Percentiles rank a stretch among this genome's conserved stretches.
These are phyloP conservation scores for Datnioides undecimradiatus DNA, from an alignment of 2,113 vertebrate species.

Conservation along the genomic window DNA sequence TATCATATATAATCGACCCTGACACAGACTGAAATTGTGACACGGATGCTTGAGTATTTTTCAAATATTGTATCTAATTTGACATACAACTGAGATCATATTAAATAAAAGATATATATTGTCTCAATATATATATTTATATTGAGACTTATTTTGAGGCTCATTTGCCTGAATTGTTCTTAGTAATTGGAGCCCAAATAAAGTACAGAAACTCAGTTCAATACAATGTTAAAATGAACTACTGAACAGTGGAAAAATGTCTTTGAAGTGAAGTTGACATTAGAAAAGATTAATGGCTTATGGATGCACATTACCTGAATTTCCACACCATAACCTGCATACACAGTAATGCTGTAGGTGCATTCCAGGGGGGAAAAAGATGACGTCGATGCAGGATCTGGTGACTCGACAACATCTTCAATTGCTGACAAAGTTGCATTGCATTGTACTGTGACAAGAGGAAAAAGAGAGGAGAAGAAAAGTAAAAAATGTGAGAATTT, in stretches of 20 bases:
- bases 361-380: conserved; percentile 87
- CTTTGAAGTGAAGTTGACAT: not conserved
- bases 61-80: not conserved
- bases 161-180: not conserved
- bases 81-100: not conserved
- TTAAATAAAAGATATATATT: not conserved
- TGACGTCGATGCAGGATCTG: conserved; percentile 81
- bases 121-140: too few species aligned
- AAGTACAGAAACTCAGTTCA: not conserved
- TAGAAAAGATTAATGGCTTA: not conserved
- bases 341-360: conserved; percentile 92
- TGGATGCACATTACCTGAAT: conserved; percentile 85
- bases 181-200: not conserved
- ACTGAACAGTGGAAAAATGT: not conserved
- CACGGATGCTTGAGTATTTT: not conserved
- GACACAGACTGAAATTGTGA: not conserved
- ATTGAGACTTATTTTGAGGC: too few species aligned
- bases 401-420: conserved; percentile 91
- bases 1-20: not conserved
- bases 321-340: conserved; percentile 91
- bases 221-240: not conserved
- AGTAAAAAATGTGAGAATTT: not conserved
- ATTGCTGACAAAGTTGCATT: conserved; percentile 89
- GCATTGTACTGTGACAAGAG: conserved; percentile 85
- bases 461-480: conserved; percentile 33